These are phyloP conservation scores for Brachyalestes nurse DNA, from an alignment of 2,797 vertebrate genomes.

Conservation along the genomic window DNA sequence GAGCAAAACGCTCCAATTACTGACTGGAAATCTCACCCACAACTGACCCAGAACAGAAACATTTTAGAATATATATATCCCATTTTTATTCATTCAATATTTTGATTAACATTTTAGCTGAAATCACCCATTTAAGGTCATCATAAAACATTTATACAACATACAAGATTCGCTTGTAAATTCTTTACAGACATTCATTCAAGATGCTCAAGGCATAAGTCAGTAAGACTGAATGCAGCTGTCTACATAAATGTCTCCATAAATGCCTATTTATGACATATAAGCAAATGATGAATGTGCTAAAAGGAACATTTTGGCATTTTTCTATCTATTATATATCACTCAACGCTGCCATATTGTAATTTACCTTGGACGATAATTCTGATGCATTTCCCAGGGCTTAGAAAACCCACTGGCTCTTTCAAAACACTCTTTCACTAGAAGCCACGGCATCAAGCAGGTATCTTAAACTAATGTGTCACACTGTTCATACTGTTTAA, in stretches of 20 bases:
- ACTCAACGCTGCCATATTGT: neutral
- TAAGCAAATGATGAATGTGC: neutral
- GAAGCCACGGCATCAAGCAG: neutral
- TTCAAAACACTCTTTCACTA: neutral
- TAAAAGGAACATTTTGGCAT: neutral
- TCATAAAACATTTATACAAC: neutral
- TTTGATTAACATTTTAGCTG: neutral
- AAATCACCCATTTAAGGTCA: neutral
- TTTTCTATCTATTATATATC: neutral
- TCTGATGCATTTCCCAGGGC: neutral
- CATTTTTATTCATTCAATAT: neutral
- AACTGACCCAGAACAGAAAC: neutral
- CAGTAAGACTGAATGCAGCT: neutral
- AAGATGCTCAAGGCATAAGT: neutral
- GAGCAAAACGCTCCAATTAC: conserved; percentile 14
- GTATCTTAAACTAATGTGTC: neutral
- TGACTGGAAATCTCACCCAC: neutral
- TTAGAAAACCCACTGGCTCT: neutral
- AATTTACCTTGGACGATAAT: neutral
- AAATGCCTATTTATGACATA: neutral
- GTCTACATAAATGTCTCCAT: neutral
- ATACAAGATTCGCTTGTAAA: neutral
- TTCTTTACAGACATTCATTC: neutral
- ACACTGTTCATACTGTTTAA: neutral
- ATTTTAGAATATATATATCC: too few species aligned